Base-by-base conservation (phyloP, 2,888 invertebrate genomes). In the Prosapia bicincta region DNA sequence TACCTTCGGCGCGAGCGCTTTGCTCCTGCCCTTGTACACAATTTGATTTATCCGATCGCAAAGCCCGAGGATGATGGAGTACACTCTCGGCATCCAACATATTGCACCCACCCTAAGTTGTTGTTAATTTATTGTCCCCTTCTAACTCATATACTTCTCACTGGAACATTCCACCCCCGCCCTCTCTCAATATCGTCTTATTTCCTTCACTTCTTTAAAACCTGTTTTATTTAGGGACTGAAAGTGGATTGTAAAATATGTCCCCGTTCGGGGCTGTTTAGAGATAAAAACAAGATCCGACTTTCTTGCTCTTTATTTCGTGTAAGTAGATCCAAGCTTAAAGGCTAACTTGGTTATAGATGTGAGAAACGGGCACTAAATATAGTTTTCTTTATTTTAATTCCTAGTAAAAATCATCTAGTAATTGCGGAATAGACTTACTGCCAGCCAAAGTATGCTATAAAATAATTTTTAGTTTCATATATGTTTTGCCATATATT, bases 61-160 rank as follows among this genome's bases (percentile, higher is more conserved):
- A 54, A 54, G 54, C 20, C 54, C 54, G 54, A 20, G 54, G 20
- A 54, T 74, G 74, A 74, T 74, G 54, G 32, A 74, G 74, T 69
- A 69, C 66, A 69, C 65, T 26, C 74, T 28, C 54, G 74, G 74
- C 74, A 74, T 74, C 74, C 69, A 74, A 69, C 74, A 74, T 74
- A 74, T 74, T 74, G 74, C 74, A 15, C 25, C 74, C 74, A 69
- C 74, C 54, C 54, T 65, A 74, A 74, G 74, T 69, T 74, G 74
- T 69, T 74, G 74, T 74, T 74, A 74, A 74, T 74, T 74, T 74
- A 74, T 74, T 69, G 74, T 74, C 74, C 54, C 54, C 69, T 74
- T 26, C 65, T 66, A 26, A 9, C 73, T 73, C 73, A 73, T 73
- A 73, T 73, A 73, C 38, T 67, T 13, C 38, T 38, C 54, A 54